phyloP scores from a whole-genome alignment of 92 coral and sea anemone genomes.

The Anthopleura xanthogrammica region DNA sequence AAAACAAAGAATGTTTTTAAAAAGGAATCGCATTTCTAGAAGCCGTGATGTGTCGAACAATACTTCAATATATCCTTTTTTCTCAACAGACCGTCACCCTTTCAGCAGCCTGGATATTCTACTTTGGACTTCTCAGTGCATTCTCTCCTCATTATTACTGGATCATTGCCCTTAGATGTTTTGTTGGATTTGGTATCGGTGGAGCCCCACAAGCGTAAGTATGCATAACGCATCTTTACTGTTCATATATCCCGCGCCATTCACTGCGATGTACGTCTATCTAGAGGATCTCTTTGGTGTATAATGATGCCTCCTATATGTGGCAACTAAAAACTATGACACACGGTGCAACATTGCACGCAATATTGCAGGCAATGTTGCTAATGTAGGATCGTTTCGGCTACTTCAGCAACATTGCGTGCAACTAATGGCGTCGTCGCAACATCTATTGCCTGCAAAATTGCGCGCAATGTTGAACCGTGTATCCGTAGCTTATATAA shows the following conservation, averaged over 20 bases:
- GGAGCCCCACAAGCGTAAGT: conserved; percentile 94
- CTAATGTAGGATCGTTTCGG: too few relatives aligned
- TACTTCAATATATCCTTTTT: background rate
- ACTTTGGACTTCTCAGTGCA: conserved; percentile 79
- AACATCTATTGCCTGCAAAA: too few relatives aligned
- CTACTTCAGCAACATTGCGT: too few relatives aligned
- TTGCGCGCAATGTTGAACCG: too few relatives aligned
- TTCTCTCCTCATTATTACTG: conserved; percentile 90
- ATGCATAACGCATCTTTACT: background rate
- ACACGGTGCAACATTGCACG: too few relatives aligned
- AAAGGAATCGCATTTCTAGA: too few relatives aligned
- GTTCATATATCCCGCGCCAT: background rate
- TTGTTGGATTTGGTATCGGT: conserved; percentile 92
- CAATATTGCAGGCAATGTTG: too few relatives aligned
- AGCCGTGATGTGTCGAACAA: background rate
- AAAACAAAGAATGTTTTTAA: too few relatives aligned
- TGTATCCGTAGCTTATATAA: too few relatives aligned
- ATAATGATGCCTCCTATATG: too few relatives aligned
- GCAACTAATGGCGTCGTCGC: too few relatives aligned
- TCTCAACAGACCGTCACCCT: conserved; percentile 54
- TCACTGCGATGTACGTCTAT: background rate
- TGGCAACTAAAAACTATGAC: too few relatives aligned
- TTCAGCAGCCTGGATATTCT: conserved; percentile 72
- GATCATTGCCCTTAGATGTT: conserved; percentile 76
- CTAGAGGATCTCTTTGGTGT: background rate